A percentile compares a stretch with the other conserved stretches of the same genome.
Evolutionary conservation across 2,113 vertebrate species (phyloP).

Genomic region (Eonycteris spelaea): DNA sequence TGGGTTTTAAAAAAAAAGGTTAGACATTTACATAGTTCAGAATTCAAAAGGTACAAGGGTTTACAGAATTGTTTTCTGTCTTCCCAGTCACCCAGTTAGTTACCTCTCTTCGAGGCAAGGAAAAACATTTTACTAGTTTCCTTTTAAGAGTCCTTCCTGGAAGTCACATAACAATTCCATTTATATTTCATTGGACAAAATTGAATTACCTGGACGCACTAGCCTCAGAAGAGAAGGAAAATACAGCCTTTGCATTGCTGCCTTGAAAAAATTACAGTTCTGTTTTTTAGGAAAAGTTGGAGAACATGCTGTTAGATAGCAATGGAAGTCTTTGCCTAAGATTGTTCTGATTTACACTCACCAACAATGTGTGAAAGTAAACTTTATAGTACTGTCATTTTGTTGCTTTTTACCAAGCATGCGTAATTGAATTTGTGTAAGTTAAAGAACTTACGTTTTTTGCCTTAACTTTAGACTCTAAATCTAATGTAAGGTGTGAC

Average conservation of each 20-base stretch:
- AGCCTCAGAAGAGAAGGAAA: not conserved
- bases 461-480: not conserved
- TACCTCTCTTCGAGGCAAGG: not conserved
- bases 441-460: not conserved
- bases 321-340: not conserved
- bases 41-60: not conserved
- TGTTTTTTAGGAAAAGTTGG: not conserved
- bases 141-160: constrained; percentile 15
- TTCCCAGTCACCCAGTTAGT: not conserved
- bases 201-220: not conserved
- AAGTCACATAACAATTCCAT: constrained; percentile 22
- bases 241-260: not conserved
- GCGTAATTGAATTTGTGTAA: not conserved
- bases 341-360: not conserved
- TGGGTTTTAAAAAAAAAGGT: not conserved
- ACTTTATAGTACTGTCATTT: not conserved
- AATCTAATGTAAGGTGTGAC: not conserved
- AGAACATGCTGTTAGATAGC: not conserved
- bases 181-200: constrained; percentile 9
- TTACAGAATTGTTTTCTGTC: not conserved
- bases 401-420: not conserved
- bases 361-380: not conserved
- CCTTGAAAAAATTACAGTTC: not conserved
- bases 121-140: constrained; percentile 16
- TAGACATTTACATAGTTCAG: not conserved